Percentiles rank a stretch among this genome's conserved stretches.
These are phyloP conservation scores for Caenorhabditis tropicalis DNA, from an alignment of 1,140 invertebrate genomes.

Conservation along the genomic window DNA sequence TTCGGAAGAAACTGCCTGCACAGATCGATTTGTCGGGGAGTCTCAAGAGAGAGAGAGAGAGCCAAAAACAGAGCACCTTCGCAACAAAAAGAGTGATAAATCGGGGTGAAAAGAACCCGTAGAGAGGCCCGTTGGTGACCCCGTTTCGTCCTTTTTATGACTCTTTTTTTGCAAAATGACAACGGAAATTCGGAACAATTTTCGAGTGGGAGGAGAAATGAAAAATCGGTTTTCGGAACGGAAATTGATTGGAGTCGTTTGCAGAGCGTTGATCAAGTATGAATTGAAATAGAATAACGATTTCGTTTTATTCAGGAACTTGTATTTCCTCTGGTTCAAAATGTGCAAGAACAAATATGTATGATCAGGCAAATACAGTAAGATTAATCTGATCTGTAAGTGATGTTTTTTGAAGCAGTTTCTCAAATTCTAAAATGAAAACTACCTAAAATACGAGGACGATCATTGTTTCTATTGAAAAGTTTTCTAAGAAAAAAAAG, in stretches of 20 bases:
- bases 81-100: slow-evolving; percentile 41
- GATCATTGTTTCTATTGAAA: too few relatives aligned
- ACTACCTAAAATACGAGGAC: too few relatives aligned
- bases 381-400: too few relatives aligned
- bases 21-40: slow-evolving; percentile 21
- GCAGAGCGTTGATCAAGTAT: background rate
- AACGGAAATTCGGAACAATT: background rate
- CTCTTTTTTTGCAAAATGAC: background rate
- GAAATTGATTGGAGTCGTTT: background rate
- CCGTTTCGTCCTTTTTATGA: slow-evolving; percentile 24
- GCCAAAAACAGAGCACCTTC: background rate
- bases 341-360: too few relatives aligned
- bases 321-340: too few relatives aligned
- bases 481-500: too few relatives aligned
- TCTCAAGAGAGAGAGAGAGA: background rate
- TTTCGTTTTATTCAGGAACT: too few relatives aligned
- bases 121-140: background rate
- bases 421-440: too few relatives aligned
- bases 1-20: too few relatives aligned
- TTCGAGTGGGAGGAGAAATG: background rate
- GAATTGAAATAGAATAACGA: background rate
- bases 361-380: too few relatives aligned
- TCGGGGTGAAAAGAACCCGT: background rate
- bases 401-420: too few relatives aligned
- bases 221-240: background rate